These are phyloP conservation scores for Platycnemis pennipes DNA, from an alignment of 2,888 invertebrate genomes.

Conservation along the genomic window DNA sequence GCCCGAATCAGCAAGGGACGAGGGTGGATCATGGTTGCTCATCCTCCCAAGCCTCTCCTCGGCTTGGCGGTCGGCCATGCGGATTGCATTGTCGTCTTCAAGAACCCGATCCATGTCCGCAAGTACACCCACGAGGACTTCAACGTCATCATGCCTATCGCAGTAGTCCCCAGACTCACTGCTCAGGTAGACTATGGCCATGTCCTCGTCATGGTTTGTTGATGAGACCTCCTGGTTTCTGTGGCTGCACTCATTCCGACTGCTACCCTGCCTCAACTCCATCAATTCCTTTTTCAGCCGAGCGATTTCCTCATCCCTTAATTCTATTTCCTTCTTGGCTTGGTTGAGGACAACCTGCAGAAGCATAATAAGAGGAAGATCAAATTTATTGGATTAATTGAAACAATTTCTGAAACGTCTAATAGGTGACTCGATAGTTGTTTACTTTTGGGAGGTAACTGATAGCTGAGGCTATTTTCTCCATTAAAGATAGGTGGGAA, in stretches of 20 bases:
- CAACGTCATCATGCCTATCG: slow-evolving; percentile 48
- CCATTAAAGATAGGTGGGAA: too few species aligned
- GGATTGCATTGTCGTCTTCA: slow-evolving; percentile 54
- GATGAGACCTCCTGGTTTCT: neutral
- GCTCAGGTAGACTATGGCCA: slow-evolving; percentile 43
- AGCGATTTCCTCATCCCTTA: slow-evolving; percentile 91
- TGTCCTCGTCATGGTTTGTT: slow-evolving; percentile 34
- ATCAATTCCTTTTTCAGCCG: slow-evolving; percentile 89
- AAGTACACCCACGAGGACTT: slow-evolving; percentile 49
- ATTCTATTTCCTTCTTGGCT: slow-evolving; percentile 88
- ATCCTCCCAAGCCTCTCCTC: slow-evolving; percentile 81
- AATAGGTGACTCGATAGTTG: too few species aligned
- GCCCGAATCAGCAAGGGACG: slow-evolving; percentile 91
- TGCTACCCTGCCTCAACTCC: slow-evolving; percentile 82
- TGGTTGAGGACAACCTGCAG: slow-evolving; percentile 82
- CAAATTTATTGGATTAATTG: too few species aligned
- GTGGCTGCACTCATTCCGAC: neutral
- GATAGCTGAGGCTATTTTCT: too few species aligned
- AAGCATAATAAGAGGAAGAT: neutral
- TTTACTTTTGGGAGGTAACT: too few species aligned
- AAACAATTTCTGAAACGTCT: too few species aligned
- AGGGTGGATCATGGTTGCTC: slow-evolving; percentile 84
- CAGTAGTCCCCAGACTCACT: slow-evolving; percentile 45
- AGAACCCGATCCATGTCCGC: slow-evolving; percentile 57
- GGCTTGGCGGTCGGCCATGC: slow-evolving; percentile 75